A percentile compares a stretch with the other conserved stretches of the same genome.
These are phyloP conservation scores for Piprites chloris DNA, from an alignment of 2,113 vertebrate genomes.

Conservation along the genomic window DNA sequence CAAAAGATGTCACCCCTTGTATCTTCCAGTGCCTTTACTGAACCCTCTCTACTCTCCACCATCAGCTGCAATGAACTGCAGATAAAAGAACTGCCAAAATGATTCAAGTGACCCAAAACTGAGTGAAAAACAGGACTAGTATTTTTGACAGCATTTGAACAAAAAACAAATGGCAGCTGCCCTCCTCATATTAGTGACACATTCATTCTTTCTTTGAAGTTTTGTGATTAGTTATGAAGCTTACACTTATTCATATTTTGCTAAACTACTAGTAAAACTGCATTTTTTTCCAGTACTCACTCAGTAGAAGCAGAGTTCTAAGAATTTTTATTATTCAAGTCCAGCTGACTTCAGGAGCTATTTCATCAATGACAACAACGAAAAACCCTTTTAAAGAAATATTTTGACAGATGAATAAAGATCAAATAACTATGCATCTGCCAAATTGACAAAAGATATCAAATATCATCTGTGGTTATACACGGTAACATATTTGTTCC, in stretches of 20 bases:
- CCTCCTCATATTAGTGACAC: not conserved
- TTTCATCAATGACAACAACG: not conserved
- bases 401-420: not conserved
- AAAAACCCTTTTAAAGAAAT: not conserved
- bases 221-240: not conserved
- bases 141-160: not conserved
- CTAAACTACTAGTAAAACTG: not conserved
- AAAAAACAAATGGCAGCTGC: not conserved
- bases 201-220: not conserved
- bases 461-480: not conserved
- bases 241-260: not conserved
- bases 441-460: not conserved
- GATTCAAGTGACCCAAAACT: not conserved
- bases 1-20: not conserved
- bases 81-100: not conserved
- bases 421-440: not conserved
- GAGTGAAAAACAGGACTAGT: not conserved
- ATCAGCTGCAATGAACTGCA: not conserved
- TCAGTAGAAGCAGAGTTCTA: not conserved
- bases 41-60: not conserved
- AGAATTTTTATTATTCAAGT: not conserved
- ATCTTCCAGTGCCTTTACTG: not conserved
- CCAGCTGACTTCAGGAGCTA: not conserved
- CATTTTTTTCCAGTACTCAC: not conserved
- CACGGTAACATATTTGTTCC: not conserved